Conservation (phyloP, 2,797 vertebrate genomes). For the Cetoscarus ocellatus region DNA sequence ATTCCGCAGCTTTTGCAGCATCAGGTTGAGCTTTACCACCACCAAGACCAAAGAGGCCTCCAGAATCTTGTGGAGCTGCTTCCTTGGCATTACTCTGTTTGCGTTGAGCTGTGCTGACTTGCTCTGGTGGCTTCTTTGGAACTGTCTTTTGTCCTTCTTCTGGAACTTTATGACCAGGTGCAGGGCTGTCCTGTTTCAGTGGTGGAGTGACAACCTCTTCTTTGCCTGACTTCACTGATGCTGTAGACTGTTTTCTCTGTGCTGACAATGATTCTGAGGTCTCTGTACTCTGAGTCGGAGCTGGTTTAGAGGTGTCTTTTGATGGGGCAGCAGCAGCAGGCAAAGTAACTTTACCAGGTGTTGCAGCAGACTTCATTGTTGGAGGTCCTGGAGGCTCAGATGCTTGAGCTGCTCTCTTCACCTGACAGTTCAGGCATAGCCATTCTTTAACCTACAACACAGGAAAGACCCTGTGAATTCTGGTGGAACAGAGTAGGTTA, state of each 20-base stretch:
- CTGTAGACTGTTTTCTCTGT: constrained; percentile 66
- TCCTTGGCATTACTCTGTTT: constrained; percentile 69
- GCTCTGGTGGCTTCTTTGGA: constrained; percentile 60
- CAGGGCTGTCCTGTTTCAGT: constrained; percentile 56
- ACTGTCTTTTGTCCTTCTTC: constrained; percentile 77
- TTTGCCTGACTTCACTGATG: constrained; percentile 70
- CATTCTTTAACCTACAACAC: constrained; percentile 83
- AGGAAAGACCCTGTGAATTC: constrained; percentile 11
- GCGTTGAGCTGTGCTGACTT: constrained; percentile 43
- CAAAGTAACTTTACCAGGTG: constrained; percentile 60
- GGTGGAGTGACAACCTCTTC: constrained; percentile 65
- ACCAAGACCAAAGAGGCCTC: constrained; percentile 64
- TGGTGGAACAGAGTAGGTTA: constrained; percentile 1
- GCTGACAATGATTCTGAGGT: constrained; percentile 59
- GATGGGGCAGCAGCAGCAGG: constrained; percentile 52
- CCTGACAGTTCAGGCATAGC: constrained; percentile 98
- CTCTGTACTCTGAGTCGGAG: constrained; percentile 47
- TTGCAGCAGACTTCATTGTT: constrained; percentile 63
- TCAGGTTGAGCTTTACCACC: constrained; percentile 80
- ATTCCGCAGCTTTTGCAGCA: constrained; percentile 86
- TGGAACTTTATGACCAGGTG: constrained; percentile 54
- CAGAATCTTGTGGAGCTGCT: constrained; percentile 53
- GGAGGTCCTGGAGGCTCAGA: constrained; percentile 78
- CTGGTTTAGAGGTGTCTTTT: constrained; percentile 54
- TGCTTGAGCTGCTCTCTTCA: constrained; percentile 90